Evolutionary conservation across 2,113 vertebrate genomes (phyloP), one percentile per base, ranked within the genome.

Genomic region (Pseudonaja textilis): DNA sequence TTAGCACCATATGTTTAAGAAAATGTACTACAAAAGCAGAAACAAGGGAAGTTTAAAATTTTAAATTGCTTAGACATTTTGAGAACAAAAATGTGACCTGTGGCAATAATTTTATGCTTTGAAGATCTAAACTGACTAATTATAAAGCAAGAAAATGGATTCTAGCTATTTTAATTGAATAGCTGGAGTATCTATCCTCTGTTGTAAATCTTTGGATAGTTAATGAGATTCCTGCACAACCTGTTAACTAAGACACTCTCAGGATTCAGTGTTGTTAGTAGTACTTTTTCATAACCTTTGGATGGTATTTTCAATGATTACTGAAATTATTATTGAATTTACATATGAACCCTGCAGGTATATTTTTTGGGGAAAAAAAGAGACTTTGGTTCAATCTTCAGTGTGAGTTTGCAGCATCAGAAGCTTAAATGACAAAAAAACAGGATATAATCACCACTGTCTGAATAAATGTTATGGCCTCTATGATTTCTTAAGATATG

Each of bases 1-100:
- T 96, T 96, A 91, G 96, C 93, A 96, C 96, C 95, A 93, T 96
- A 97, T 96, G 95, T 95, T 97, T 95, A 90, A 89, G 95, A 95
- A 95, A 94, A 95, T 94, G 91, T 92, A 90, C 61, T 6, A 0
- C 94, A 59, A 42, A 93, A 87, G 64, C 22, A 88, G 87, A 45
- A 39, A 92, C 93, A 90, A 93, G 91, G 74, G 96, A 92, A 0
- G 0, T 91, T 93, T 96, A 64, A 1, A 5, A 54, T 57, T 94
- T 16, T 93, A 54, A 95, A 96, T 93, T 93, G 50, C 85, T 95
- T 91, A 91, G 87, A 26, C 88, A 91, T 92, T 90, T 59, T 92
- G 47, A 92, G 91, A 90, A 61, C 61, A 92, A 74, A 85, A 7
- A 1, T 57, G n/a, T 90, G 89, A 56, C 22, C 61, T 59, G 91